These are phyloP conservation scores for Tanaodytes sp. DNA, from an alignment of 2,888 invertebrate genomes.

Conservation along the genomic window DNA sequence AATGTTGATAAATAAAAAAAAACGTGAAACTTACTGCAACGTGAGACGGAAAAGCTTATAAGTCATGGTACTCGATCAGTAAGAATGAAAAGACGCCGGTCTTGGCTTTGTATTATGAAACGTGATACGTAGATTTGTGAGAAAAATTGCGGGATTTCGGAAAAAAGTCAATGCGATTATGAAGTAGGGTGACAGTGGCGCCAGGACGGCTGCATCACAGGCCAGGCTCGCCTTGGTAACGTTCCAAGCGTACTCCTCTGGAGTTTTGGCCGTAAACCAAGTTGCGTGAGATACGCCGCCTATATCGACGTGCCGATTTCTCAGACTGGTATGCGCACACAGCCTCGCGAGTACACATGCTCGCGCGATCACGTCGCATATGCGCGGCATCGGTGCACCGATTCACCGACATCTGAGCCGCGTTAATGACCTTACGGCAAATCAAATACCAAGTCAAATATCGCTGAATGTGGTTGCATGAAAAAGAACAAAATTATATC, in stretches of 20 bases:
- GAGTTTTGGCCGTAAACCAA: conserved; percentile 61
- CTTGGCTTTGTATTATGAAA: no score
- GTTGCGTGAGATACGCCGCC: conserved; percentile 42
- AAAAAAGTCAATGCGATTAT: conserved; percentile 14
- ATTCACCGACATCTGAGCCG: conserved; percentile 27
- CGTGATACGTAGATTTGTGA: no score
- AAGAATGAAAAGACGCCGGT: no score
- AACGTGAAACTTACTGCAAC: no score
- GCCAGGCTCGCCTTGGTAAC: conserved; percentile 58
- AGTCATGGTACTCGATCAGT: no score
- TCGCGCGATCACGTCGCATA: conserved; percentile 13
- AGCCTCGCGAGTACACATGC: conserved; percentile 2
- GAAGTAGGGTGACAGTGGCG: conserved; percentile 60
- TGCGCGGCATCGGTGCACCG: no score
- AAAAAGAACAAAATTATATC: no score
- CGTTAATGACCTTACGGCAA: conserved; percentile 32
- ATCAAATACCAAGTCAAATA: conserved; percentile 19
- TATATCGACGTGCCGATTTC: conserved; percentile 36
- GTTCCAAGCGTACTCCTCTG: conserved; percentile 60
- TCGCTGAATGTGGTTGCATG: conserved; percentile 8
- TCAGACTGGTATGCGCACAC: conserved; percentile 21
- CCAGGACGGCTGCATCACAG: conserved; percentile 57
- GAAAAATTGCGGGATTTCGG: no score
- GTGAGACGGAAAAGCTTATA: no score
- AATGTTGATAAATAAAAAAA: no score